These are phyloP conservation scores for Rhyacophila brunnea DNA, from an alignment of 1,140 invertebrate species.

Conservation along the genomic window DNA sequence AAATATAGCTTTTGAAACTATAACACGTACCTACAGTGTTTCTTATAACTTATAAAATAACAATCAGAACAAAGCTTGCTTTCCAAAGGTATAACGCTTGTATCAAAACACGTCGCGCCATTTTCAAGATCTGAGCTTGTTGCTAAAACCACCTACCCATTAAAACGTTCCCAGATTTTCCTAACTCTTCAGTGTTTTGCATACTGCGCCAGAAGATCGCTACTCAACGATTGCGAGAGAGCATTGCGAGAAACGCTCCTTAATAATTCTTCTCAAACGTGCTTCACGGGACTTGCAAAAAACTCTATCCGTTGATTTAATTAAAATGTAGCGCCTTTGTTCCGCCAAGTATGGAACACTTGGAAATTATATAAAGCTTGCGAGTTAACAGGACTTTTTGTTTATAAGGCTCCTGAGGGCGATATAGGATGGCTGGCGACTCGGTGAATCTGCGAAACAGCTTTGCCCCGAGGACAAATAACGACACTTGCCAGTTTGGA, in stretches of 20 bases:
- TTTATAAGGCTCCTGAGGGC: slow-evolving; percentile 36
- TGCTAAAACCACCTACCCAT: too few relatives aligned
- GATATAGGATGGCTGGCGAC: slow-evolving; percentile 31
- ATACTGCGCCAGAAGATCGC: neutral
- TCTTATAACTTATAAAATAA: too few relatives aligned
- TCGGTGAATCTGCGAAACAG: slow-evolving; percentile 33
- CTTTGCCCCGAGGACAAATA: slow-evolving; percentile 35
- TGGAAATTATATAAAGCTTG: slow-evolving; percentile 31
- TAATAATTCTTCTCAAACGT: slow-evolving; percentile 19
- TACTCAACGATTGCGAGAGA: slow-evolving; percentile 1
- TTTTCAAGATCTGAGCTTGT: too few relatives aligned
- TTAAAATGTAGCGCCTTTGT: slow-evolving; percentile 36
- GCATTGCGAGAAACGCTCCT: slow-evolving; percentile 17
- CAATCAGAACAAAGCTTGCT: too few relatives aligned
- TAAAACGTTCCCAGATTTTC: too few relatives aligned
- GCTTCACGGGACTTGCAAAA: slow-evolving; percentile 11
- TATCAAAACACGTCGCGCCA: too few relatives aligned
- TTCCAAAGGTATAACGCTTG: too few relatives aligned
- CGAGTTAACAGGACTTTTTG: slow-evolving; percentile 34
- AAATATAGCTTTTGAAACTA: too few relatives aligned
- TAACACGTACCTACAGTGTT: too few relatives aligned
- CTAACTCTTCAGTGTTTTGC: too few relatives aligned
- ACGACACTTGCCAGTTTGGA: slow-evolving; percentile 37
- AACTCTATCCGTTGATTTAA: slow-evolving; percentile 31
- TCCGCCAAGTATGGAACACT: slow-evolving; percentile 29